Conservation (phyloP, 2,113 vertebrate species). For the Cyprinodon tularosa region DNA sequence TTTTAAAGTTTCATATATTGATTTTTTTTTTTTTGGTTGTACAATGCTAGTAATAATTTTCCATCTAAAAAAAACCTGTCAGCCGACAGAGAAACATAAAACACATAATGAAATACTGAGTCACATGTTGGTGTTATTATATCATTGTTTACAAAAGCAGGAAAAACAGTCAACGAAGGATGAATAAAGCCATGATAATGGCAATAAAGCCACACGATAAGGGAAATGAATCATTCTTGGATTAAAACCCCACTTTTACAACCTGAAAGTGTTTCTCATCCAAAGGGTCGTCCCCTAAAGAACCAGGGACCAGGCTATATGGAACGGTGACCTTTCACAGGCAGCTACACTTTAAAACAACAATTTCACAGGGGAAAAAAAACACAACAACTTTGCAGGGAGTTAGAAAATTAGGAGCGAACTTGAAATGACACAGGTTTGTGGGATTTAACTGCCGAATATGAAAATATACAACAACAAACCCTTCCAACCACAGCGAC, state of each 20-base stretch:
- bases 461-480: constrained; percentile 80
- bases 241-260: background rate
- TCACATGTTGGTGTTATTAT: too few relatives aligned
- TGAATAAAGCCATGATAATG: background rate
- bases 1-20: too few relatives aligned
- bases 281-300: constrained; percentile 6
- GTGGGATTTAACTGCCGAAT: constrained; percentile 76
- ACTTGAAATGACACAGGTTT: constrained; percentile 75
- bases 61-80: too few relatives aligned
- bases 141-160: background rate
- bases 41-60: too few relatives aligned
- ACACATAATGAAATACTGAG: background rate
- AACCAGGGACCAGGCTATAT: constrained; percentile 48
- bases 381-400: constrained; percentile 62
- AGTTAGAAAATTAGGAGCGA: constrained; percentile 68
- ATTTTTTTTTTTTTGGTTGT: too few relatives aligned
- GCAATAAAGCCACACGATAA: background rate
- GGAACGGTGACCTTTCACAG: constrained; percentile 58
- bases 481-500: constrained; percentile 71
- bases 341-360: constrained; percentile 72
- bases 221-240: background rate
- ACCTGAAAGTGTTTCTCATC: background rate
- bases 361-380: constrained; percentile 67
- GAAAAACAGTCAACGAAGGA: background rate
- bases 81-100: background rate